phyloP scores from a whole-genome alignment of 2,888 invertebrate species.

The Spisula subtruncata region DNA sequence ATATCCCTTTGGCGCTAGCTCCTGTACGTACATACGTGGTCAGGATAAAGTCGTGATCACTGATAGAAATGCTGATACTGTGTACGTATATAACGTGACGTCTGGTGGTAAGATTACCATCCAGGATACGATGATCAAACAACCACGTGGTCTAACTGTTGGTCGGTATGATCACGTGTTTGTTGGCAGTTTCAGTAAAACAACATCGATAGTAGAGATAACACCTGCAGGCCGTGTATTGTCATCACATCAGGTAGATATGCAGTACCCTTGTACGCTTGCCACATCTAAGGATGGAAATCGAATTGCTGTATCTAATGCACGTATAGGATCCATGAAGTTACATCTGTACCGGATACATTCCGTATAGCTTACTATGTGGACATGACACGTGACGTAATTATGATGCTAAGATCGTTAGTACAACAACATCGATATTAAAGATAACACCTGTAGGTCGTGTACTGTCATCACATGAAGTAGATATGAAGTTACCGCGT shows the following conservation, averaged over 20 bases:
- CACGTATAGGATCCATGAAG: not conserved
- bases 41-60: conserved; percentile 31
- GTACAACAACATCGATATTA: too few species aligned
- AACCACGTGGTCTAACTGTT: conserved; percentile 25
- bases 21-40: conserved; percentile 21
- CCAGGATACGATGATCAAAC: not conserved
- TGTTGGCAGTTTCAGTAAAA: conserved; percentile 35
- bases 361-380: too few species aligned
- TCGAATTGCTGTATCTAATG: conserved; percentile 31
- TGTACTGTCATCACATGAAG: too few species aligned
- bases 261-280: not conserved
- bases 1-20: not conserved
- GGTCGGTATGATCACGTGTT: conserved; percentile 31
- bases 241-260: conserved; percentile 21
- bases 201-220: too few species aligned
- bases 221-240: conserved; percentile 19
- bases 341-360: too few species aligned
- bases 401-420: too few species aligned
- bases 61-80: not conserved
- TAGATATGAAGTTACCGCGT: too few species aligned
- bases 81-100: conserved; percentile 31
- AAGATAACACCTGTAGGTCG: too few species aligned
- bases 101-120: not conserved
- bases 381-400: too few species aligned
- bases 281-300: conserved; percentile 17